Evolutionary conservation across 1,140 invertebrate genomes (phyloP).

Genomic region (Epicauta chinensis): DNA sequence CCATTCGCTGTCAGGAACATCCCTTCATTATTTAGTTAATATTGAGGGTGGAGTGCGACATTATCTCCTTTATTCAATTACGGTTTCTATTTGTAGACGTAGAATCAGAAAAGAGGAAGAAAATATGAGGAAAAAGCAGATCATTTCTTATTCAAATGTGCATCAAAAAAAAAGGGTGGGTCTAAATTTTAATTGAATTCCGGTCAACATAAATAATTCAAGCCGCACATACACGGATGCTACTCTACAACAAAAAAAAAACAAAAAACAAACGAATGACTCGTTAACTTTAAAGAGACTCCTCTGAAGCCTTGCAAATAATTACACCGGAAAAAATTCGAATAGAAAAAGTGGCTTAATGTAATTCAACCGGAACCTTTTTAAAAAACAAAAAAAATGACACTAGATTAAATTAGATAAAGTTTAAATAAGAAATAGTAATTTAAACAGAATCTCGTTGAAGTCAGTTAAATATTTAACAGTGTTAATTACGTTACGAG

Average conservation of each 20-base stretch:
- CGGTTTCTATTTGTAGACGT: too few species aligned
- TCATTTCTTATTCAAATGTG: too few species aligned
- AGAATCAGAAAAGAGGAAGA: too few species aligned
- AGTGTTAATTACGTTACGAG: too few species aligned
- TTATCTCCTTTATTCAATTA: too few species aligned
- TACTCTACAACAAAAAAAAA: constrained; percentile 1
- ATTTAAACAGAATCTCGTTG: too few species aligned
- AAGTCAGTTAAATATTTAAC: too few species aligned
- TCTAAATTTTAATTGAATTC: constrained; percentile 9
- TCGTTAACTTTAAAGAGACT: constrained; percentile 10
- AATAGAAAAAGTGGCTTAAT: neutral
- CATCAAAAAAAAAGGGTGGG: too few species aligned
- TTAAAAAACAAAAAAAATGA: neutral
- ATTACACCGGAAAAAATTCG: neutral
- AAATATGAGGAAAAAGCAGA: too few species aligned
- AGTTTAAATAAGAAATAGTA: too few species aligned
- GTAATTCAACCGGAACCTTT: neutral
- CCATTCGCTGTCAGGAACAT: constrained; percentile 9
- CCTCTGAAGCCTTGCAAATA: neutral
- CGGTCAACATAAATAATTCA: constrained; percentile 13
- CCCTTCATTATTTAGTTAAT: neutral
- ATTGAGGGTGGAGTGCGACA: too few species aligned
- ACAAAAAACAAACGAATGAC: constrained; percentile 2
- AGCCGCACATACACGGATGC: neutral
- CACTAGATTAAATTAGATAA: neutral